Evolutionary conservation across 2,888 invertebrate species (phyloP).

Genomic region (Cyaniris semiargus): DNA sequence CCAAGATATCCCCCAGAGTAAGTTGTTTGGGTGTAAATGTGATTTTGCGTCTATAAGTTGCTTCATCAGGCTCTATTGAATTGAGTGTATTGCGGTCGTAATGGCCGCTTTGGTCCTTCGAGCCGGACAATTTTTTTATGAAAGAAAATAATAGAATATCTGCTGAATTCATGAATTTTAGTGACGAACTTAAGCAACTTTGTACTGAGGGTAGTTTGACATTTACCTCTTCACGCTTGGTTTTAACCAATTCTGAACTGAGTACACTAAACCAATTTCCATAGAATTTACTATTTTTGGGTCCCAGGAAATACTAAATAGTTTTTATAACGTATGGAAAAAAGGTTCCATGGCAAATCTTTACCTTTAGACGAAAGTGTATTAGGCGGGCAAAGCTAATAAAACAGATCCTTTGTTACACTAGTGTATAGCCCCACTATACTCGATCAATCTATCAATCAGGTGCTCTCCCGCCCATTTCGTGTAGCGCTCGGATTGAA

Average conservation of each 20-base stretch:
- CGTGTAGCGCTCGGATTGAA: neutral
- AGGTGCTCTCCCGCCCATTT: conserved; percentile 3
- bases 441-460: conserved; percentile 2
- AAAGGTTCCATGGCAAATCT: no score
- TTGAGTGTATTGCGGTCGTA: neutral
- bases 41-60: conserved; percentile 18
- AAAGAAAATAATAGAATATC: neutral
- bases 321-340: no score
- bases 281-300: no score
- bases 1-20: neutral
- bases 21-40: conserved; percentile 13
- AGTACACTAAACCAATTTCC: no score
- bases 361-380: neutral
- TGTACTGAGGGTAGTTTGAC: neutral
- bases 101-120: neutral
- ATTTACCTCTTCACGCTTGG: no score
- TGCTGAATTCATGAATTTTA: neutral
- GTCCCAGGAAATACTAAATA: no score
- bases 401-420: neutral
- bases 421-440: neutral
- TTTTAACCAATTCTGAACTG: no score
- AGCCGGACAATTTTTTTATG: neutral
- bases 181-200: neutral
- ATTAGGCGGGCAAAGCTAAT: neutral
- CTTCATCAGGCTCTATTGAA: conserved; percentile 12